A percentile compares a stretch with the other conserved stretches of the same genome.
These are phyloP conservation scores for Lanistes nyassanus DNA, from an alignment of 1,140 invertebrate genomes.

Conservation along the genomic window DNA sequence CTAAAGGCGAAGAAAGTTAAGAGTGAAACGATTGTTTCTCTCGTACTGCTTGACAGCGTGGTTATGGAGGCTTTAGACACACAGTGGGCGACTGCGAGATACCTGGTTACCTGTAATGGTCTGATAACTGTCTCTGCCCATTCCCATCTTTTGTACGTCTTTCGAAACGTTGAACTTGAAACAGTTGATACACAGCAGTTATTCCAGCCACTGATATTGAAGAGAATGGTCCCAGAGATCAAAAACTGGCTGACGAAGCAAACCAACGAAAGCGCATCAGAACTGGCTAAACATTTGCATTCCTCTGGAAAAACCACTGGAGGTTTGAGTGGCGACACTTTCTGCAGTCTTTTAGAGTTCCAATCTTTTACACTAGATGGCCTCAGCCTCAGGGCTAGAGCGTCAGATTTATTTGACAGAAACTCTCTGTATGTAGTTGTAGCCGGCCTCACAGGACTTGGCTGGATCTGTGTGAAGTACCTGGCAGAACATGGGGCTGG, in stretches of 20 bases:
- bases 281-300: not conserved
- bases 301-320: not conserved
- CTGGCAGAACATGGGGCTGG: slow-evolving; percentile 47
- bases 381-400: not conserved
- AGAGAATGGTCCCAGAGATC: not conserved
- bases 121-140: not conserved
- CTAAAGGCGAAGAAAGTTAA: not conserved
- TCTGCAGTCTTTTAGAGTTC: not conserved
- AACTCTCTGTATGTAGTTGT: slow-evolving; percentile 47
- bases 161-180: slow-evolving; percentile 8
- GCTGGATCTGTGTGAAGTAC: slow-evolving; percentile 46
- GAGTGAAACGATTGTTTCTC: slow-evolving; percentile 10
- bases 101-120: not conserved
- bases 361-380: too few relatives aligned
- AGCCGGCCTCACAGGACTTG: slow-evolving; percentile 54
- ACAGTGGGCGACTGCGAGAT: slow-evolving; percentile 10
- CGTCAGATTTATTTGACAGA: not conserved
- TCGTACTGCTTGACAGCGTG: slow-evolving; percentile 11
- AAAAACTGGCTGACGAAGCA: slow-evolving; percentile 1
- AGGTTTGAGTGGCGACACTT: not conserved
- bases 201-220: slow-evolving; percentile 10
- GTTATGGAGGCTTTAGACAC: not conserved
- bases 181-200: slow-evolving; percentile 20
- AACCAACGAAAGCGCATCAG: not conserved
- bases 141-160: not conserved